phyloP scores from a whole-genome alignment of 2,888 invertebrate species.

The Dicyrtomina minuta region DNA sequence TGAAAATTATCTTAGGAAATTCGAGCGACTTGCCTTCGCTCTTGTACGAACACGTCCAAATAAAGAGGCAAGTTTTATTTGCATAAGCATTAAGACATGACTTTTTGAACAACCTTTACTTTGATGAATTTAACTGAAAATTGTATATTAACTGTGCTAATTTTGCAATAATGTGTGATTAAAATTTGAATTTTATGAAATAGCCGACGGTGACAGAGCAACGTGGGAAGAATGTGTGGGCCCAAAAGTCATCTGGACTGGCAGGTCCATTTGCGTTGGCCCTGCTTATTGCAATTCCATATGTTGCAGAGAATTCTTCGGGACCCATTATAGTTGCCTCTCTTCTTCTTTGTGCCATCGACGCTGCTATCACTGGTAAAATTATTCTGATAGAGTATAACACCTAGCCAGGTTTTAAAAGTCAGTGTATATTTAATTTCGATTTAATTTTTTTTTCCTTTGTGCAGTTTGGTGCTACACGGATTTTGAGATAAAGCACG shows the following conservation, averaged over 20 bases:
- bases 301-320: constrained; percentile 52
- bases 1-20: constrained; percentile 50
- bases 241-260: constrained; percentile 48
- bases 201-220: constrained; percentile 23
- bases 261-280: constrained; percentile 52
- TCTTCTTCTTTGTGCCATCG: constrained; percentile 49
- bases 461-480: constrained; percentile 52
- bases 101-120: too few species aligned
- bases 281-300: constrained; percentile 49
- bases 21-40: constrained; percentile 52
- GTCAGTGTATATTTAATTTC: too few species aligned
- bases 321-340: constrained; percentile 52
- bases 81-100: too few species aligned
- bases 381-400: too few species aligned
- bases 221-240: constrained; percentile 42
- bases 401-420: constrained; percentile 3
- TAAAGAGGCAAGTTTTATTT: constrained; percentile 44
- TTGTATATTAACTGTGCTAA: background rate
- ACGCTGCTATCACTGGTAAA: constrained; percentile 48
- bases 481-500: constrained; percentile 51
- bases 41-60: constrained; percentile 50
- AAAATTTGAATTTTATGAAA: too few species aligned
- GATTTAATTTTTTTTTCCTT: background rate
- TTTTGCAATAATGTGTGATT: too few species aligned
- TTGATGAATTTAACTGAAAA: background rate